Base-by-base conservation (phyloP, 2,797 vertebrate species). In the Micropoecilia bifurca region DNA sequence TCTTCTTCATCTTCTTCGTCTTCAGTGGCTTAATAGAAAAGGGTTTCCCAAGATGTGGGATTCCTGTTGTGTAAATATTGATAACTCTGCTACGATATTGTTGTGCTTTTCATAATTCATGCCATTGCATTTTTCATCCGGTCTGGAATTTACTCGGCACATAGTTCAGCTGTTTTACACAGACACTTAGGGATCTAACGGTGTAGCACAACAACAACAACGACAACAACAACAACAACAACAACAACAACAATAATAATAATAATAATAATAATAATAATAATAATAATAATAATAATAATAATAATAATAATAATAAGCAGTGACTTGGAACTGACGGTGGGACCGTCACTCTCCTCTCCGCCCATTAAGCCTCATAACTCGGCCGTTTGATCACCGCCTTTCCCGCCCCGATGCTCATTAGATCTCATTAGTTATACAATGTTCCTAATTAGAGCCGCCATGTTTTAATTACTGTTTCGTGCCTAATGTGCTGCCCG, bases 401-500 rank as follows among this genome's bases (percentile, higher is more conserved):
- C 83, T 48, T 46, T 55, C 84, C 86, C 90, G 90, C 89, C 90
- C 83, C 48, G 75, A 55, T 81, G 86, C 91, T 95, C 91, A 90
- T 96, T 94, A 93, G 78, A 82, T 92, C 91, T 95, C 85, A 94
- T 95, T 95, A 95, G 91, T 88, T 79, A 93, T 90, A 96, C 93
- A 93, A 90, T 92, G 89, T 91, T 94, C 82, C 91, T 96, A 93
- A 96, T 96, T 95, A 94, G 55, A 43, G 39, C 83, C 77, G 74
- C 88, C 90, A 88, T 94, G 93, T 95, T 95, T 95, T 95, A 95
- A 96, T 95, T 93, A 92, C 76, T 39, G 81, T 84, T 82, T 87
- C 91, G 88, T 91, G 89, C 89, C 88, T 90, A 89, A 79, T 82
- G 79, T 83, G 69, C 45, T 80, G 80, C 68, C 3, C 1, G 55